Evolutionary conservation across 1,140 invertebrate genomes (phyloP), one percentile per base, ranked within the genome.

Genomic region (Cydia pomonella): DNA sequence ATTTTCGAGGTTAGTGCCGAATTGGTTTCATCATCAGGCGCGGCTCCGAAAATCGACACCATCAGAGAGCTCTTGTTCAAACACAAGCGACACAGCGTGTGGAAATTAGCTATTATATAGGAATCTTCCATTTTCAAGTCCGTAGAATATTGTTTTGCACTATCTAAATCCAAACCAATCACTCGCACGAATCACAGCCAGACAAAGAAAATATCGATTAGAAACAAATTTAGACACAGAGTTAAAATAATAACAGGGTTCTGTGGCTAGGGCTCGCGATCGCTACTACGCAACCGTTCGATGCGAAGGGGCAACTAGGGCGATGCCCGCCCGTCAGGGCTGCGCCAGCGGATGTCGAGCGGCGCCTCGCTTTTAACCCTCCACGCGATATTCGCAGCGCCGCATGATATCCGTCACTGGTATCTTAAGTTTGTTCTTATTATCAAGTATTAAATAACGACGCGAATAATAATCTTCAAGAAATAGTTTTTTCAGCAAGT

Each of bases 51-150:
- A 76, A 95, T 94, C 59, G 94, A 94, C 72, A 93, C 82, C 82
- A 93, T 93, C 73, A 94, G 89, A 23, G 93, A 92, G 85, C 94
- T 94, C 82, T 93, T 94, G 77, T 91, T 90, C 78, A 95, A 83
- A 79, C 94, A 95, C 73, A 95, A 83, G 66, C 94, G 88, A 86
- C 94, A 95, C 59, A 95, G 92, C 59, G 92, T 81, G 77, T 93
- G 89, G 76, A 94, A 93, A 87, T 93, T 93, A 9, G 92, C 88
- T 72, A 93, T 92, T 76, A 93, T 93, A 80, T 88, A 93, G 73
- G 92, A 91, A 90, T 93, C 93, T 87, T 93, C 93, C 92, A 93
- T 93, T 90, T 93, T 93, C 53, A 18, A 41, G 21, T 21, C 83
- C 79, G 66, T 53, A 75, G 63, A 80, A 79, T 82, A 78, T 79